Evolutionary conservation across 2,888 invertebrate genomes (phyloP), one percentile per base, ranked within the genome.

Genomic region (Mythimna albipuncta): DNA sequence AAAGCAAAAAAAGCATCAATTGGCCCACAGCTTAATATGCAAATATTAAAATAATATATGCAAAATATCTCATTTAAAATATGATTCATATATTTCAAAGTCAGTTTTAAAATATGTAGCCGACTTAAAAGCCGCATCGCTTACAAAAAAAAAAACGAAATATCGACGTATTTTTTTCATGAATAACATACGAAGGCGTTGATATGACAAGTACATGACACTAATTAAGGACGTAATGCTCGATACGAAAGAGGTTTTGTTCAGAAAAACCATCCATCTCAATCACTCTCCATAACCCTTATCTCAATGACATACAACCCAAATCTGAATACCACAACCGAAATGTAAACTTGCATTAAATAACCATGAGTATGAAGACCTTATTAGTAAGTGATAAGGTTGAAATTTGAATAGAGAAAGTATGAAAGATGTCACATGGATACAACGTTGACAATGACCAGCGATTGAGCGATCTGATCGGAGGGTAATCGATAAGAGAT

Each of bases 391-490:
- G 41, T 38, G 58, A 61, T 90, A 91, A 81, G 82, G 88, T 86
- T 68, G 71, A 82, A 75, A 84, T 83, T 90, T 69, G 82, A 79
- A 77, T 89, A 79, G 61, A 44, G 32, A 76, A 82, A 79, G 71
- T 82, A 87, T 85, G 76, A 79, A 71, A 84, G 87, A 85, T 92
- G 93, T 92, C 92, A 88, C 89, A 87, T 89, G 83, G 87, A 88
- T 89, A 89, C 84, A 81, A 79, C 82, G 87, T 90, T 90, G 92
- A 93, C 92, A 93, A 92, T 93, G 90, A 90, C 88, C 90, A 90
- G 88, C 90, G 92, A 93, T 93, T 92, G 93, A 93, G 91, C 90
- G 93, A 92, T 93, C 89, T 87, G 92, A 93, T 92, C 87, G 82
- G 78, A 79, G 83, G 82, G 82, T 82, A 87, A 88, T 88, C 89